Conservation (phyloP, 2,888 invertebrate genomes). For the Dicranocentrus wangi region DNA sequence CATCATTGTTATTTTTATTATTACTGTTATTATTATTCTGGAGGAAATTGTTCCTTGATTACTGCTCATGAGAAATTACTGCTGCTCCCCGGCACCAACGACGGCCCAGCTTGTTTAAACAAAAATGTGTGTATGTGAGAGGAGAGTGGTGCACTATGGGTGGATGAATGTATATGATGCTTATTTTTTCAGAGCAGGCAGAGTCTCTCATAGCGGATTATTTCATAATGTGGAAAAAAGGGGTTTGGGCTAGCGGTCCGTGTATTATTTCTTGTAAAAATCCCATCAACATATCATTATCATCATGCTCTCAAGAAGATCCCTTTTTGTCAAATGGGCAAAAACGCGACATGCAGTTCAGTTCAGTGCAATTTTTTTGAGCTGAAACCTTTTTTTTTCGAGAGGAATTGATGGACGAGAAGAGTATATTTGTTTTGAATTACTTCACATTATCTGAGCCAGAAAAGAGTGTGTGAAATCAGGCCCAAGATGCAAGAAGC, state of each 20-base stretch:
- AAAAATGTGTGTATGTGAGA: too few relatives aligned
- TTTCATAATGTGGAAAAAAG: too few relatives aligned
- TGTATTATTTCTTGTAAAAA: too few relatives aligned
- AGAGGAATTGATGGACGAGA: slow-evolving; percentile 57
- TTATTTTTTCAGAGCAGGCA: too few relatives aligned
- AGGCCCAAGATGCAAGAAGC: slow-evolving; percentile 1
- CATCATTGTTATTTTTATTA: slow-evolving; percentile 65
- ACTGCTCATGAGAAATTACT: slow-evolving; percentile 62
- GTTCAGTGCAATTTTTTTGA: too few relatives aligned
- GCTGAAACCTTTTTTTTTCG: too few relatives aligned
- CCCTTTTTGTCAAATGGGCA: slow-evolving; percentile 57
- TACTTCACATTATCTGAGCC: slow-evolving; percentile 59
- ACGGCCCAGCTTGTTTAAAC: slow-evolving; percentile 15
- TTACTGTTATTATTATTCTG: slow-evolving; percentile 65
- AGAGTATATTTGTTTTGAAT: slow-evolving; percentile 63
- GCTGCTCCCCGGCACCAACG: neutral
- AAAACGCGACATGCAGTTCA: slow-evolving; percentile 46
- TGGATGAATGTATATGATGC: too few relatives aligned
- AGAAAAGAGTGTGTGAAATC: slow-evolving; percentile 46
- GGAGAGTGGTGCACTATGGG: too few relatives aligned
- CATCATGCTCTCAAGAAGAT: slow-evolving; percentile 32
- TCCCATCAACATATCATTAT: slow-evolving; percentile 39
- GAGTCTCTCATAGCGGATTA: too few relatives aligned
- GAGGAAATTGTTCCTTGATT: slow-evolving; percentile 65
- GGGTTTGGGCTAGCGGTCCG: too few relatives aligned